A percentile compares a stretch with the other conserved stretches of the same genome.
Conservation (phyloP, 2,113 vertebrate species). For the Apodemus sylvaticus region DNA sequence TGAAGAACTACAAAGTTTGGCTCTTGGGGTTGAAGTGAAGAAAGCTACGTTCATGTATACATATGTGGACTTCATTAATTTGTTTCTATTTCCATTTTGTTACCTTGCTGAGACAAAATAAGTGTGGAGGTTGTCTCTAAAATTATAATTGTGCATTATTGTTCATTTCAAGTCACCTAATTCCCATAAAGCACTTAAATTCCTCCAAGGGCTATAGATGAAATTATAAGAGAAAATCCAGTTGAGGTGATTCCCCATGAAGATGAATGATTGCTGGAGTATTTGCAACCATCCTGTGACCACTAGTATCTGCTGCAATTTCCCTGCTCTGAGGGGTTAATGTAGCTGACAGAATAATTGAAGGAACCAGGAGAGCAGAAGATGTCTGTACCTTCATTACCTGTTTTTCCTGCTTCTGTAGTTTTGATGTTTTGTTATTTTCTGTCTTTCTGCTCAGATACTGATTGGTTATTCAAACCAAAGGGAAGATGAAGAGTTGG, state of each 20-base stretch:
- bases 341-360: background rate
- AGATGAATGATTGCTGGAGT: background rate
- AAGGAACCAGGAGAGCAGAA: background rate
- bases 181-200: background rate
- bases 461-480: background rate
- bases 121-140: background rate
- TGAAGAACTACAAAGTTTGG: background rate
- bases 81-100: background rate
- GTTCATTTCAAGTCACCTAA: background rate
- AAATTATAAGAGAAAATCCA: background rate
- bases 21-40: background rate
- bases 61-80: background rate
- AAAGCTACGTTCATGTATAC: background rate
- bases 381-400: background rate
- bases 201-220: background rate
- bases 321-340: background rate
- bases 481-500: background rate
- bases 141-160: background rate
- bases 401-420: background rate
- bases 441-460: background rate
- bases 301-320: background rate
- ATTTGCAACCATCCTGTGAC: background rate
- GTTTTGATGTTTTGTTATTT: background rate
- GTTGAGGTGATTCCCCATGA: fast-evolving
- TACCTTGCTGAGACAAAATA: background rate